Evolutionary conservation across 35 echinoderm and acorn worm species (phyloP), one percentile per base, ranked within the genome.

Genomic region (Heliocidaris erythrogramma): DNA sequence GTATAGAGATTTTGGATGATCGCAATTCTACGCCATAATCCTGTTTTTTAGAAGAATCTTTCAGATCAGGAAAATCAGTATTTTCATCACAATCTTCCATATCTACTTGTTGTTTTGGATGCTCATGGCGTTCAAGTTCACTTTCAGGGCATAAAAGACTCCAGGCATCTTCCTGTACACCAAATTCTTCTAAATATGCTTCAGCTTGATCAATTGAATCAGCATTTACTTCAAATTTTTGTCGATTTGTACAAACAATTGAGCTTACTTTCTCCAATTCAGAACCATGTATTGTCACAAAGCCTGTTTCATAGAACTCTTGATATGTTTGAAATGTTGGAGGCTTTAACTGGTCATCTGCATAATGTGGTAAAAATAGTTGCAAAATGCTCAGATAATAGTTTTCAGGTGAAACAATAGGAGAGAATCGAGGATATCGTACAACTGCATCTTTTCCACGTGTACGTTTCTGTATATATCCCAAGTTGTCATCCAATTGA

Each of bases 1-100:
- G 4, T 50, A 24, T 90, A 4, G 95, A 90, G 29, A 96, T 59
- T 5, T 18, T 88, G 2, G 0, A 2, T 96, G 30, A 13, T 91
- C 52, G 7, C 47, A 30, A 27, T 86, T 96, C 93, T 71, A 92
- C 92, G 47, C n/a, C 2, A 2, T 5, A 13, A 32, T 24, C 27
- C 7, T 11, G 0, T 85, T 87, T 60, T 92, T 86, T 30, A n/a
- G n/a, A n/a, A n/a, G 95, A 48, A 42, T 30, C 6, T 86, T 95
- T 32, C 7, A 95, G 86, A 89, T 97, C 94, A 24, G 94, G 94
- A 88, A 94, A 90, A 32, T 97, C 97, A 47, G 93, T n/a, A n/a
- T n/a, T n/a, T n/a, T n/a, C 95, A n/a, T 88, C 90, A 29, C 13
- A 52, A 48, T 93, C 71, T 30, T 88, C 42, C 7, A 71, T 29